These are phyloP conservation scores for Formica aserva DNA, from an alignment of 2,888 invertebrate species.

Conservation along the genomic window DNA sequence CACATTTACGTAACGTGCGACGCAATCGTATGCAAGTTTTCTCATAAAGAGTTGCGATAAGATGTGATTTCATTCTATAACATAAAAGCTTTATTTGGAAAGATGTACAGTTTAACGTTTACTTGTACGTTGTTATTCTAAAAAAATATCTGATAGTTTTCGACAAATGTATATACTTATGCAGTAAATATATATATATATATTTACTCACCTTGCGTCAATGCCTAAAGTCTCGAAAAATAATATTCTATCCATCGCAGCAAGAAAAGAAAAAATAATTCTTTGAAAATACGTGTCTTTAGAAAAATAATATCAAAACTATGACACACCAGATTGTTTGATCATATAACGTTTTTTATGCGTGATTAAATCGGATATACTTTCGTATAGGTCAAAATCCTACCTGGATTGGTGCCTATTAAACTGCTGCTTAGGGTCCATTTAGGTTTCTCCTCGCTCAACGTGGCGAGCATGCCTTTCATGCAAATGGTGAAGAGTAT, in stretches of 20 bases:
- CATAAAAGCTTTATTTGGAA: not conserved
- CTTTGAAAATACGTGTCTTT: not conserved
- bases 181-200: too few relatives aligned
- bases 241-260: not conserved
- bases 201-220: not conserved
- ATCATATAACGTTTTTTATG: not conserved
- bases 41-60: not conserved
- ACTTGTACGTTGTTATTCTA: not conserved
- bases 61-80: not conserved
- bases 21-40: not conserved
- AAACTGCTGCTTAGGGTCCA: constrained; percentile 92
- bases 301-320: not conserved
- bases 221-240: not conserved
- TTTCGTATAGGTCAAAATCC: constrained; percentile 2
- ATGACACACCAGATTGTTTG: not conserved
- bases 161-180: not conserved
- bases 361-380: not conserved
- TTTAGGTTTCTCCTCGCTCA: constrained; percentile 90
- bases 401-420: constrained; percentile 92
- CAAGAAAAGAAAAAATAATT: not conserved
- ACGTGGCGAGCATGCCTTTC: constrained; percentile 91
- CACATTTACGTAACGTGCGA: not conserved
- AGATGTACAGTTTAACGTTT: not conserved
- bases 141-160: not conserved
- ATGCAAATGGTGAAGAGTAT: constrained; percentile 95